Conservation (phyloP, 1,140 invertebrate genomes). For the Neoseiulus cucumeris region DNA sequence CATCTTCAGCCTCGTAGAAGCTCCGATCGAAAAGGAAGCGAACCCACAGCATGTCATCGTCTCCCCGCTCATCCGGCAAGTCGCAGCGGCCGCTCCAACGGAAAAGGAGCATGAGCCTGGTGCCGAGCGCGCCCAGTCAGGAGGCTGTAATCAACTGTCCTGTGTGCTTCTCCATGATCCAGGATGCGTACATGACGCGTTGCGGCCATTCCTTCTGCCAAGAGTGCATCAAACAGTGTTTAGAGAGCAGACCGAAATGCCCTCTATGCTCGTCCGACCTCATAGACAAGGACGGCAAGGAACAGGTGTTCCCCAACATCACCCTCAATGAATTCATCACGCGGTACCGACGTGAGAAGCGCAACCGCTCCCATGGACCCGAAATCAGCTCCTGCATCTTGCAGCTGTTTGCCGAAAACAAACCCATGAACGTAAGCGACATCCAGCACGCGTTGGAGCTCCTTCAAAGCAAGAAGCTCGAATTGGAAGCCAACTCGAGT, state of each 20-base stretch:
- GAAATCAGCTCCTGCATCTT: slow-evolving; percentile 20
- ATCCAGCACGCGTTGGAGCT: slow-evolving; percentile 61
- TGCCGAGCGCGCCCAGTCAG: background rate
- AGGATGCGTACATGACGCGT: slow-evolving; percentile 71
- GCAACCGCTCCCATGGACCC: background rate
- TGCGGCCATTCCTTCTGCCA: slow-evolving; percentile 87
- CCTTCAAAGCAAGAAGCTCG: slow-evolving; percentile 49
- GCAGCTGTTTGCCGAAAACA: slow-evolving; percentile 21
- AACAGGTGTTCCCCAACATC: slow-evolving; percentile 60
- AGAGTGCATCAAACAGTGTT: slow-evolving; percentile 19
- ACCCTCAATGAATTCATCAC: background rate
- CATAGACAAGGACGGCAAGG: slow-evolving; percentile 40
- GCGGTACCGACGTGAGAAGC: background rate
- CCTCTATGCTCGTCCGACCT: slow-evolving; percentile 24
- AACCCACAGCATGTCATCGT: slow-evolving; percentile 9
- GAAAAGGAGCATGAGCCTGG: slow-evolving; percentile 31
- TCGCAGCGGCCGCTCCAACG: slow-evolving; percentile 25
- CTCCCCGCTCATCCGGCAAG: background rate
- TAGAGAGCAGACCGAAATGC: background rate
- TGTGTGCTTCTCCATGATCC: slow-evolving; percentile 72
- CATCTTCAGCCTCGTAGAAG: too few species aligned
- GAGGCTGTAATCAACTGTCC: slow-evolving; percentile 57
- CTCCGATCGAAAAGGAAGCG: too few species aligned
- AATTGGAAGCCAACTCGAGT: slow-evolving; percentile 54
- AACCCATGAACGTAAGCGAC: slow-evolving; percentile 44